Evolutionary conservation across 2,113 vertebrate genomes (phyloP), one percentile per base, ranked within the genome.

Genomic region (Myotis brandtii): DNA sequence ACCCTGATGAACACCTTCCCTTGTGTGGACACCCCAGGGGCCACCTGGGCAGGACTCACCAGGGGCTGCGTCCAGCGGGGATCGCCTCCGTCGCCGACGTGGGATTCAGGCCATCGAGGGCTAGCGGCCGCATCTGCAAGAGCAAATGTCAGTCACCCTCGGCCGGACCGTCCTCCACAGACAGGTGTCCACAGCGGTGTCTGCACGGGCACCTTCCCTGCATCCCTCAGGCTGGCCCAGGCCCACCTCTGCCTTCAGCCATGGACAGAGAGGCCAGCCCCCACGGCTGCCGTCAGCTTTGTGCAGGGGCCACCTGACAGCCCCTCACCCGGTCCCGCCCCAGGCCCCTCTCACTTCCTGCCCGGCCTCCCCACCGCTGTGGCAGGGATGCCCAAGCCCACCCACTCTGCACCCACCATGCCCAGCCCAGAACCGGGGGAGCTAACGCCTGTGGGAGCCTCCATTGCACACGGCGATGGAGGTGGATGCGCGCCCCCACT

Each of bases 391-490:
- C 30, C 43, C 17, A 54, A 23, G 27, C n/a, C 7, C 32, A 9
- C 16, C 13, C 76, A 9, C 23, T n/a, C 9, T 43, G 16, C 1
- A 25, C 52, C 27, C 21, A 21, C 18, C 66, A 23, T 0, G 2
- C 34, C n/a, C 64, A 62, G 11, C 25, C 27, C 52, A 59, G 73
- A 70, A 48, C 0, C 8, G 23, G 48, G 43, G 64, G 9, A 10
- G 67, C 5, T 7, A 18, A 40, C 0, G 17, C 67, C 27, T 16
- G 16, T 34, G 54, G 43, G 75, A 30, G 25, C 25, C 13, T 14
- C 37, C 30, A 46, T 4, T 75, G 56, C 25, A 32, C 27, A 6
- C 2, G 25, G 8, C 14, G 66, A 40, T n/a, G 5, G 21, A 34
- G 27, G 1, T 54, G 25, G 37, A 16, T 14, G 4, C 27, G 4